Evolutionary conservation across 1,140 invertebrate genomes (phyloP), one percentile per base, ranked within the genome.

Genomic region (Nasonia giraulti): DNA sequence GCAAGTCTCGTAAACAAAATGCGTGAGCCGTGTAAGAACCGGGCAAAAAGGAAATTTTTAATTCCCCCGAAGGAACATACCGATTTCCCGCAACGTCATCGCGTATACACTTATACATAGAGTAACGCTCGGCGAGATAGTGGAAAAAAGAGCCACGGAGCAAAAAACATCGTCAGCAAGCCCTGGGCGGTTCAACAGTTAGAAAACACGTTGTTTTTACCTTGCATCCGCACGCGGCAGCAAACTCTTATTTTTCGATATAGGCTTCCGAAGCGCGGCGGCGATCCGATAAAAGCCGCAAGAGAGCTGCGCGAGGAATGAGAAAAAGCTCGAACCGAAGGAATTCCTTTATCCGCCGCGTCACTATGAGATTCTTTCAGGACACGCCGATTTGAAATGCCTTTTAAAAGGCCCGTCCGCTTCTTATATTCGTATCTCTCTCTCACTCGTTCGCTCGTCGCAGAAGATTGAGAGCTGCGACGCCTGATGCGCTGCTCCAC

Each of bases 301-400:
- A 82, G 47, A 37, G 33, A 80, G 68, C 1, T 86, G 40, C 40
- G 79, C 40, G 79, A 81, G 71, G 50, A 80, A 84, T 71, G 86
- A 86, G 87, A 87, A 83, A 62, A 62, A 78, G 23, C 50, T 17
- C 23, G 50, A 62, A 80, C 68, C 50, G 7, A 33, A 31, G 91
- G 92, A 92, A 93, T 92, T 88, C 90, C 90, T 93, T 93, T 93
- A 92, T 93, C 88, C 87, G 88, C 89, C 88, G 90, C 92, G 89
- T 92, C 90, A 91, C 90, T 92, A 92, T 92, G 91, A 91, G 89
- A 92, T 92, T 92, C 92, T 91, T 92, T 91, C 88, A 89, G 87
- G 87, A 90, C 90, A 90, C 90, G 91, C 90, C 90, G 91, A 92
- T 92, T 92, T 91, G 92, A 92, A 93, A 92, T 91, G 89, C 91